Conservation (phyloP, 2,888 invertebrate genomes). For the Cosmorhoe ocellata region DNA sequence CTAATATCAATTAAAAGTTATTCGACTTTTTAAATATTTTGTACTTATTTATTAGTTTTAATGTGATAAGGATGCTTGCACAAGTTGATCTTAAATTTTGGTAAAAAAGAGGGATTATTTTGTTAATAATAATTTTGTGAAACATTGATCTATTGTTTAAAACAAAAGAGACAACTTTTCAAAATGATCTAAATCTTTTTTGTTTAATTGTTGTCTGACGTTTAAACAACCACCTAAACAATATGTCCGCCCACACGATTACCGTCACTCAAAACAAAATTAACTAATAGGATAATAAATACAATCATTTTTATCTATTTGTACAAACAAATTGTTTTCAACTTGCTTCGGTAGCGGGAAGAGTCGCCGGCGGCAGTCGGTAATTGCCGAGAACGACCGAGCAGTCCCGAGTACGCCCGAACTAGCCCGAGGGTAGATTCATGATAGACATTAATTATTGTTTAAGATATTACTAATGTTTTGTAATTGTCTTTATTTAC, state of each 20-base stretch:
- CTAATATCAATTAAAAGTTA: too few species aligned
- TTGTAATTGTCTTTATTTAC: conserved; percentile 46
- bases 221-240: background rate
- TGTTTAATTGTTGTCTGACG: background rate
- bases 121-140: too few species aligned
- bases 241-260: conserved; percentile 31
- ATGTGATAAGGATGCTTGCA: too few species aligned
- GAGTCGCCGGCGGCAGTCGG: conserved; percentile 36
- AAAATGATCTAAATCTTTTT: background rate
- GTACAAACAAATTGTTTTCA: conserved; percentile 53
- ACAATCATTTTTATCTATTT: conserved; percentile 58
- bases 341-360: conserved; percentile 46
- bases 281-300: conserved; percentile 49
- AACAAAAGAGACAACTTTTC: too few species aligned
- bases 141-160: too few species aligned
- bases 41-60: too few species aligned
- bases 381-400: conserved; percentile 39
- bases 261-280: conserved; percentile 36
- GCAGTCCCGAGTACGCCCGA: conserved; percentile 50
- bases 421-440: conserved; percentile 43
- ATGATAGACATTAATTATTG: conserved; percentile 71
- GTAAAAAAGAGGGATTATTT: too few species aligned
- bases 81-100: too few species aligned
- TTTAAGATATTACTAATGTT: conserved; percentile 53
- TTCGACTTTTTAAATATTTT: too few species aligned